phyloP scores from a whole-genome alignment of 2,888 invertebrate genomes.

The Taphrorychus bicolor region DNA sequence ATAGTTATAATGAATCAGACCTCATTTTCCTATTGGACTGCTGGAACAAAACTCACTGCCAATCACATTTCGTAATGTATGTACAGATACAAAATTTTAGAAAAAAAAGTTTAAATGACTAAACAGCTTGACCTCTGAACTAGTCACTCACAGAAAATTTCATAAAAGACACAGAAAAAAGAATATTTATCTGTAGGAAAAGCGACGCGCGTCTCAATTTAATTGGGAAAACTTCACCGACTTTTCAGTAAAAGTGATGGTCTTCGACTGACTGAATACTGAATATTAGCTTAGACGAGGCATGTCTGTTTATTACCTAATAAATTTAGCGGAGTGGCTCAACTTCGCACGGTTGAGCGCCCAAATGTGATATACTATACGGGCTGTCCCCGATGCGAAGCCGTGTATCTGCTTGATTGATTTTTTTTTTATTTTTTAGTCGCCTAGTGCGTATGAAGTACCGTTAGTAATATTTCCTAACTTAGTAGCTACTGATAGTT shows the following conservation, averaged over 20 bases:
- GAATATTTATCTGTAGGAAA: neutral
- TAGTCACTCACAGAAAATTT: neutral
- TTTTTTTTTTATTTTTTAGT: neutral
- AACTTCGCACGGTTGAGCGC: slow-evolving; percentile 28
- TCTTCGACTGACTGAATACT: slow-evolving; percentile 22
- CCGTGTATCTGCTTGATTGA: neutral
- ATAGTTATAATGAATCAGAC: no score
- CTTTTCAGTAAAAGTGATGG: slow-evolving; percentile 25
- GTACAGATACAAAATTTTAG: no score
- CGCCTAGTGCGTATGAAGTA: neutral
- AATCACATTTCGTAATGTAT: no score
- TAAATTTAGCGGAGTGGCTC: slow-evolving; percentile 30
- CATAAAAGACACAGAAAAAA: neutral
- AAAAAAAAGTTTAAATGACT: no score
- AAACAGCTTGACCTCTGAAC: no score
- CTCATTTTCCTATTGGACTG: no score
- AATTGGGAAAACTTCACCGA: no score
- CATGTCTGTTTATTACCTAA: slow-evolving; percentile 32
- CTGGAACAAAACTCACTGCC: no score
- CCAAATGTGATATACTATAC: slow-evolving; percentile 32
- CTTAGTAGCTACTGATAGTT: no score
- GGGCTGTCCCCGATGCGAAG: slow-evolving; percentile 18
- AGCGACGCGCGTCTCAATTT: neutral
- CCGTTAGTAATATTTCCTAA: no score
- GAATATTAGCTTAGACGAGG: slow-evolving; percentile 8